A percentile compares a stretch with the other conserved stretches of the same genome.
phyloP scores from a whole-genome alignment of 2,888 invertebrate genomes.

The Erebia ligea region DNA sequence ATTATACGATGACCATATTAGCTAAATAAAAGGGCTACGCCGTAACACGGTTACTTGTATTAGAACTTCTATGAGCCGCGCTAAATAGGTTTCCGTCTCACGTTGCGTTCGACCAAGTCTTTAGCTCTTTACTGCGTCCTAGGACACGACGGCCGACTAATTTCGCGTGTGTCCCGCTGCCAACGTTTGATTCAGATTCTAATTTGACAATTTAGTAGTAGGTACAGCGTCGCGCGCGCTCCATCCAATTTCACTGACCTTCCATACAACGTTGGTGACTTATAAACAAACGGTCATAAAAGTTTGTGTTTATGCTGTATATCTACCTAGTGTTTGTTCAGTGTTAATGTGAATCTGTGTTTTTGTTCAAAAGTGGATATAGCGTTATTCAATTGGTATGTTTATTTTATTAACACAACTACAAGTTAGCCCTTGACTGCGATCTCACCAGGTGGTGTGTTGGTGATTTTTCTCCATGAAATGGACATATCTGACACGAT shows the following conservation, averaged over 20 bases:
- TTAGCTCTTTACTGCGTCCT: slow-evolving; percentile 19
- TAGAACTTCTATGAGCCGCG: not conserved
- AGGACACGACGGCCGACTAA: slow-evolving; percentile 49
- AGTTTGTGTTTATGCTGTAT: slow-evolving; percentile 19
- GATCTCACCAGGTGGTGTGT: no score
- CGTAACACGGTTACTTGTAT: not conserved
- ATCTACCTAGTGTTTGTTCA: slow-evolving; percentile 23
- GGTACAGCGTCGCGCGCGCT: slow-evolving; percentile 58
- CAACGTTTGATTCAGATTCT: slow-evolving; percentile 69
- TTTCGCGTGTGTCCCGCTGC: slow-evolving; percentile 61
- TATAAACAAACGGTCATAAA: slow-evolving; percentile 46
- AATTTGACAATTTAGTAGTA: slow-evolving; percentile 72
- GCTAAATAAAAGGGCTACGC: no score
- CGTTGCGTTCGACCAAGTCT: not conserved
- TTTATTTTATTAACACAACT: not conserved
- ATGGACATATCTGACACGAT: no score
- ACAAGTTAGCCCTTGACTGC: no score
- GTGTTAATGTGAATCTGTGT: slow-evolving; percentile 25
- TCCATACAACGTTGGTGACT: slow-evolving; percentile 41
- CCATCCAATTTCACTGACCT: slow-evolving; percentile 51
- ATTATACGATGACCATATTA: no score
- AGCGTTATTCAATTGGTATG: not conserved
- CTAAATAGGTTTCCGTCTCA: not conserved
- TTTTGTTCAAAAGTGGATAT: not conserved
- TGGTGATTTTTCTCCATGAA: no score